Conservation (phyloP, 1,140 invertebrate species). For the Pentalonia nigronervosa region DNA sequence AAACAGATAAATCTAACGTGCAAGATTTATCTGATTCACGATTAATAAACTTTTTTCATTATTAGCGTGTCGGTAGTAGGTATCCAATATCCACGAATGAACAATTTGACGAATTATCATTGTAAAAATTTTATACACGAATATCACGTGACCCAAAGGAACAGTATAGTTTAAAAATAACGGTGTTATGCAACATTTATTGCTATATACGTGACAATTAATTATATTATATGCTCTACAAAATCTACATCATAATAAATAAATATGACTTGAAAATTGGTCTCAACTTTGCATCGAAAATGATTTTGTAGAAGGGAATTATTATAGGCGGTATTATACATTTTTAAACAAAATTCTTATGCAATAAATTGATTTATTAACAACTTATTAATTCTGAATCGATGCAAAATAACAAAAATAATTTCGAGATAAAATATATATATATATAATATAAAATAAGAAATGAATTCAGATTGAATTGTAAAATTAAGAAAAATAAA, state of each 20-base stretch:
- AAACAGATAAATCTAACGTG: background rate
- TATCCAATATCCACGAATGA: background rate
- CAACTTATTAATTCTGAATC: background rate
- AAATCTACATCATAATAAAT: background rate
- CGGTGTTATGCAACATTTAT: background rate
- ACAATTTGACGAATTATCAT: background rate
- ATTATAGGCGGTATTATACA: no score
- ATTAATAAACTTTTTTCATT: background rate
- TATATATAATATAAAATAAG: background rate
- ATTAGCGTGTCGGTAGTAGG: background rate
- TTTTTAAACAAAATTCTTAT: background rate
- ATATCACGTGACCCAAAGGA: background rate
- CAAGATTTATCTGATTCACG: slow-evolving; percentile 11
- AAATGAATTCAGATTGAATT: background rate
- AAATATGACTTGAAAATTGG: background rate
- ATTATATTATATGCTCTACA: background rate
- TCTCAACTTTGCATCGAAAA: background rate
- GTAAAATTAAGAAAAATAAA: background rate
- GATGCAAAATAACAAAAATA: background rate
- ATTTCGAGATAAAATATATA: background rate
- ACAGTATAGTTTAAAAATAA: background rate
- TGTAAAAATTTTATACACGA: background rate
- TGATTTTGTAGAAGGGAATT: no score
- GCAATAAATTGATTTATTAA: background rate
- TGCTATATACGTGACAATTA: background rate